Conservation (phyloP, 2,797 vertebrate species). For the Ptychadena robeensis region DNA sequence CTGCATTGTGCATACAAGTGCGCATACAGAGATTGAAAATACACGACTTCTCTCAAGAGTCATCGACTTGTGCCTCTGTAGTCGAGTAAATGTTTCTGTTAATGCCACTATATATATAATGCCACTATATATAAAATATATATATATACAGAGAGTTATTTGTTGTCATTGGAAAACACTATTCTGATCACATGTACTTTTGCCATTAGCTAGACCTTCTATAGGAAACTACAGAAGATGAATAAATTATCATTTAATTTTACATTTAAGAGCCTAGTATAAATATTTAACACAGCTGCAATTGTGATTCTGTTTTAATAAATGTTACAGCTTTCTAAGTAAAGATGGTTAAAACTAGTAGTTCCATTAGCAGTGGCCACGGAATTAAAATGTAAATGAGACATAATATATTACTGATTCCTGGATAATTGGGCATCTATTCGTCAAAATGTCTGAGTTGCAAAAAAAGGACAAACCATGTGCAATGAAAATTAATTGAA, state of each 20-base stretch:
- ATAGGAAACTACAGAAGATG: neutral
- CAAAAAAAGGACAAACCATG: constrained; percentile 29
- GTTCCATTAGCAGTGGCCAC: constrained; percentile 5
- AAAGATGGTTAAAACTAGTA: neutral
- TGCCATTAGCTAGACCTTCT: neutral
- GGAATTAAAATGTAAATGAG: constrained; percentile 52
- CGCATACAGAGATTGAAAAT: too few relatives aligned
- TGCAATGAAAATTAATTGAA: constrained; percentile 46
- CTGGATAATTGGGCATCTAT: constrained; percentile 46
- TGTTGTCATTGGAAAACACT: neutral
- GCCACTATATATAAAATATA: too few relatives aligned
- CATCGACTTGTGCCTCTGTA: too few relatives aligned
- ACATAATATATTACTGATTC: constrained; percentile 44
- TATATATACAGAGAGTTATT: too few relatives aligned
- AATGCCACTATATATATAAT: too few relatives aligned
- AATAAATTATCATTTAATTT: neutral
- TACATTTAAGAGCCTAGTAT: neutral
- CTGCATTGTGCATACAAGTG: too few relatives aligned
- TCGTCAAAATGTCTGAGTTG: constrained; percentile 49
- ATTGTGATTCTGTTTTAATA: neutral
- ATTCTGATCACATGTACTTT: neutral
- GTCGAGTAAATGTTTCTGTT: too few relatives aligned
- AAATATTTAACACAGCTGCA: neutral
- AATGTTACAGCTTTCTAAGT: neutral
- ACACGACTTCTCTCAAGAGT: too few relatives aligned